Evolutionary conservation across 2,113 vertebrate species (phyloP).

Genomic region (Cinclus mexicanus): DNA sequence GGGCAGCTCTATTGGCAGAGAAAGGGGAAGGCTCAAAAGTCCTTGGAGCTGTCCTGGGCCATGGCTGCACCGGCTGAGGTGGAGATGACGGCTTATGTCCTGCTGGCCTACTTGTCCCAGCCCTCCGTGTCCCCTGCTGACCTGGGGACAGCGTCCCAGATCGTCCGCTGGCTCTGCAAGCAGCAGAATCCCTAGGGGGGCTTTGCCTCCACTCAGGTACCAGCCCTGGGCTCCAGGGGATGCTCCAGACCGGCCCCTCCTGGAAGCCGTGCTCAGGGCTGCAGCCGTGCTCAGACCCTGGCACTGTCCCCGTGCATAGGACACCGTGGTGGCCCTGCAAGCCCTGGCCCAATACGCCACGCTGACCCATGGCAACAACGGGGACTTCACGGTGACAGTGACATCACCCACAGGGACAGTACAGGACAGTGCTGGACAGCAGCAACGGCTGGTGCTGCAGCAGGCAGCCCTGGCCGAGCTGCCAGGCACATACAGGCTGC

Average conservation of each 20-base stretch:
- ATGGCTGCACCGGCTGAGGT: neutral
- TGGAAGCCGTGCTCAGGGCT: rapidly evolving
- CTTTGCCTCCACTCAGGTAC: slow-evolving; percentile 52
- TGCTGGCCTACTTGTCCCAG: slow-evolving; percentile 33
- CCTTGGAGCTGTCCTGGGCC: neutral
- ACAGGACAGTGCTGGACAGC: slow-evolving; percentile 39
- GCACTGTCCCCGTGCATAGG: neutral
- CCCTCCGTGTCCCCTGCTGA: neutral
- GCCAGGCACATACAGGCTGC: slow-evolving; percentile 43
- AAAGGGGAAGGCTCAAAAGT: neutral
- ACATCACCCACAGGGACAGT: neutral
- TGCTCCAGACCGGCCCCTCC: neutral
- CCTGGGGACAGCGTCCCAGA: neutral
- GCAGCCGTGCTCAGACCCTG: rapidly evolving
- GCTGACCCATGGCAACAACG: neutral
- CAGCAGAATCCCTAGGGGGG: slow-evolving; percentile 50
- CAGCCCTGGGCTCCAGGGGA: rapidly evolving
- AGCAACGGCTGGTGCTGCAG: slow-evolving; percentile 79
- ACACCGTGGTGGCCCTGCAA: slow-evolving; percentile 74
- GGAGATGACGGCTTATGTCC: slow-evolving; percentile 20
- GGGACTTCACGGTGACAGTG: slow-evolving; percentile 46
- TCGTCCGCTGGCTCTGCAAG: slow-evolving; percentile 31
- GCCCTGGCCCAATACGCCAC: slow-evolving; percentile 60
- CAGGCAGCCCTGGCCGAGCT: slow-evolving; percentile 16
- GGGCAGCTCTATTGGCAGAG: slow-evolving; percentile 33